phyloP scores from a whole-genome alignment of 2,888 invertebrate species.

The Brachyptera risi region DNA sequence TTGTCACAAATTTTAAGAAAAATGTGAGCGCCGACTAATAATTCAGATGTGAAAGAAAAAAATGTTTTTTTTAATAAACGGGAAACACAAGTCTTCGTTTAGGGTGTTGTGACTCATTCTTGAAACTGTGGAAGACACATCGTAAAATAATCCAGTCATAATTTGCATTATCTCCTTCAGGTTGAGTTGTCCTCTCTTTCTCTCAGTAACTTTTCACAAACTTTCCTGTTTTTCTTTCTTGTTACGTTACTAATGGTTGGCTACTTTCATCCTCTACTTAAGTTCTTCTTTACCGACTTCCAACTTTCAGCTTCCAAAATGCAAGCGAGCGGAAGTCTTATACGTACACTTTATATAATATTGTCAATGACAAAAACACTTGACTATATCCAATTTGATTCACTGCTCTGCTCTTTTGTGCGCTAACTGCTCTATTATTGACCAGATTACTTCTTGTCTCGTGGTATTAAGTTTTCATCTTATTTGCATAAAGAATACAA shows the following conservation, averaged over 20 bases:
- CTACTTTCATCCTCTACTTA: constrained; percentile 15
- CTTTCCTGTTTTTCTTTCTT: constrained; percentile 17
- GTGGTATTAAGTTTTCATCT: too few species aligned
- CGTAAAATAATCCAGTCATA: too few species aligned
- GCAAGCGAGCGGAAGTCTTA: constrained; percentile 14
- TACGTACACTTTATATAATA: neutral
- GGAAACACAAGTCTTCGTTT: too few species aligned
- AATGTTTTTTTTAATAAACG: too few species aligned
- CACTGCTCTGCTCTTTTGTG: neutral
- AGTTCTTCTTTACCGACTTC: neutral
- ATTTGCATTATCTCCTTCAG: too few species aligned
- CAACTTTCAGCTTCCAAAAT: neutral
- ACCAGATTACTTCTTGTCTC: too few species aligned
- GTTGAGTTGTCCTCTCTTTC: neutral
- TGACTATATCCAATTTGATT: neutral
- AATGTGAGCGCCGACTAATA: too few species aligned
- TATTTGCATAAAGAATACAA: too few species aligned
- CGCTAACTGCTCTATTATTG: neutral
- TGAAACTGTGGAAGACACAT: too few species aligned
- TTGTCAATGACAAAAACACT: neutral
- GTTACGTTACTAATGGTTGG: constrained; percentile 6
- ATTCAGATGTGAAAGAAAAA: too few species aligned
- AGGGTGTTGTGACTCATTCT: too few species aligned
- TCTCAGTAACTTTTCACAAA: neutral
- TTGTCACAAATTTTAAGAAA: too few species aligned